Base-by-base conservation (phyloP, 2,797 vertebrate species). In the Falco columbarius region DNA sequence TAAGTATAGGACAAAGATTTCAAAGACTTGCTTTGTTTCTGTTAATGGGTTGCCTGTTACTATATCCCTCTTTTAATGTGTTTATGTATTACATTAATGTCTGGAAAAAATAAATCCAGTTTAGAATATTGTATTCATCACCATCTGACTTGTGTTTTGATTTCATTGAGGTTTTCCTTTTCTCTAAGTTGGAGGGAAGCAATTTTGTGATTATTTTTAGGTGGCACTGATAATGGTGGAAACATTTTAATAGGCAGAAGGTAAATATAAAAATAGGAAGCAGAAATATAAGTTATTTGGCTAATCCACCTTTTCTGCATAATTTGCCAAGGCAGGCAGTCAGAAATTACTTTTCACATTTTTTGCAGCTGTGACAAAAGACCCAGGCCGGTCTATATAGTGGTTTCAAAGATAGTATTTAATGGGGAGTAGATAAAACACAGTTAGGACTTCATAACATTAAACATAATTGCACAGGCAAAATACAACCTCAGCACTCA, bases 71-170 rank as follows among this genome's bases (percentile, higher is more conserved):
- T 92, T 95, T 77, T 91, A 92, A 47, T 1, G 65, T 97, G 89
- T 93, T 96, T 65, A 74, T 93, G 90, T 95, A 92, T 89, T 68
- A 44, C 90, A 81, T 89, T 92, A 85, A 94, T 92, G 92, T 87
- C 89, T 95, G 94, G 90, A 86, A 96, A 89, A 76, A 97, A 96
- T 96, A 97, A 96, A 97, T 68, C 32, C 94, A 77, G 68, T 87
- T 97, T 93, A 95, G 94, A 89, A 47, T 87, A 93, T 59, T 90
- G 55, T 66, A 68, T 93, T 94, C 81, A 67, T 86, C 54, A 32
- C 49, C 2, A 2, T 55, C 55, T 89, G 77, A 63, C 51, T 81
- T 72, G 38, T 72, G 54, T 54, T 51, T 67, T 87, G 81, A 71
- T 89, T 90, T 67, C 59, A 67, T 26, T 12, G 56, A 58, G 10